Base-by-base conservation (phyloP, 1,140 invertebrate species). In the Oreohelix idahoensis region DNA sequence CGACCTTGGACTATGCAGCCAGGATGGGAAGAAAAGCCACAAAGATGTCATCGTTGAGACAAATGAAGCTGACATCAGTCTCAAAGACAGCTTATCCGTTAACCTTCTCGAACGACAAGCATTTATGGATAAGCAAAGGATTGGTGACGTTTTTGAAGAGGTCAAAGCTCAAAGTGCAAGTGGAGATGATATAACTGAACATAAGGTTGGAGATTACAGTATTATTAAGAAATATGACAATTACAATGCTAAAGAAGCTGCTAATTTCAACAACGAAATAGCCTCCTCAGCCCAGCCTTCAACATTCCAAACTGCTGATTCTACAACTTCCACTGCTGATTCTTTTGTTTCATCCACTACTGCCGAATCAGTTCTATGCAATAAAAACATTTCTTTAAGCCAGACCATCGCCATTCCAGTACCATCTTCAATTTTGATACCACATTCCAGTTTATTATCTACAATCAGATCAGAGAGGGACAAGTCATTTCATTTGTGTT, bases 231-330 rank as follows among this genome's bases (percentile, higher is more conserved):
- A 76, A 51, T 10, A 71, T 39, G 71, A 80, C 38, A 79, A 79
- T 35, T 71, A 80, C 66, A 71, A 80, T 29, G 29, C 26, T 36
- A 23, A 17, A 66, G 42, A 80, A 11, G 29, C 78, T 4, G 36
- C 78, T 38, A 58, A 80, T 39, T 80, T 39, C 53, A 42, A 77
- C 75, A 80, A 80, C 79, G 66, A 45, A 70, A 71, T n/a, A 49
- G 66, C 29, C n/a, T 36, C 39, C 0, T 39, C 71, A 26, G 15
- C 29, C 20, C 20, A 39, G 71, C 39, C 71, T 39, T 2, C 71
- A 74, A 42, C 77, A 63, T 58, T 49, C 32, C 36, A 36, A 17
- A 35, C 66, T 45, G 36, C 77, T 66, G 51, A 58, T 45, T 66
- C 77, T 26, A 38, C 32, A 36, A 38, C 11, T 23, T 15, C 38